Conservation (phyloP, 2,113 vertebrate species). For the Megaptera novaeangliae region DNA sequence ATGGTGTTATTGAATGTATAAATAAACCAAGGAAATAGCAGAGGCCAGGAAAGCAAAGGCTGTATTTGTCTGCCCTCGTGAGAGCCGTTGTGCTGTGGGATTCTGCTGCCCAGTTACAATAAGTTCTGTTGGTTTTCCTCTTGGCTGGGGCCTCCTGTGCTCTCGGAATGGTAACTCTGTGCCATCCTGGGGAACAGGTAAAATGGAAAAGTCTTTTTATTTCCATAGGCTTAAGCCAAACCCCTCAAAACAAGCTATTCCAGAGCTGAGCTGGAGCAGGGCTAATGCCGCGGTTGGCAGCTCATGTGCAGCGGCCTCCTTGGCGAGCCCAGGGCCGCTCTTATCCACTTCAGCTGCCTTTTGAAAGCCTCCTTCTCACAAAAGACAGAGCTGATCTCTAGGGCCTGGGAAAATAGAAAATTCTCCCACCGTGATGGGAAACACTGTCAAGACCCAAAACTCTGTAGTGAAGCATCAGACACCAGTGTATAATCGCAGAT, state of each 20-base stretch:
- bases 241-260: constrained; percentile 53
- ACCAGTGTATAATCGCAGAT: constrained; percentile 3
- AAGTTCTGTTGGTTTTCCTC: constrained; percentile 44
- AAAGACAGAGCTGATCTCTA: constrained; percentile 70
- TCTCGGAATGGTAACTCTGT: not conserved
- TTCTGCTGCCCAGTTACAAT: constrained; percentile 44
- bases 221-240: constrained; percentile 61
- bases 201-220: constrained; percentile 64
- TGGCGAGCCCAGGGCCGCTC: not conserved
- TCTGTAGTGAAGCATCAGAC: constrained; percentile 37
- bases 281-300: constrained; percentile 40
- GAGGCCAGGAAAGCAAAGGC: constrained; percentile 5
- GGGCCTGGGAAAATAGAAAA: constrained; percentile 75
- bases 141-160: not conserved
- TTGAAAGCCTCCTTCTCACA: constrained; percentile 66
- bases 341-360: constrained; percentile 71
- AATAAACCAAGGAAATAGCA: constrained; percentile 34
- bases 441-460: constrained; percentile 58
- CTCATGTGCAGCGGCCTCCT: constrained; percentile 37
- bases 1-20: constrained; percentile 52
- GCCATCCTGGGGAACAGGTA: constrained; percentile 37
- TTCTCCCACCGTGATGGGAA: constrained; percentile 69
- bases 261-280: not conserved
- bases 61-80: not conserved
- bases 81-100: not conserved